Evolutionary conservation across 2,888 invertebrate genomes (phyloP).

Genomic region (Petrophora chlorosata): DNA sequence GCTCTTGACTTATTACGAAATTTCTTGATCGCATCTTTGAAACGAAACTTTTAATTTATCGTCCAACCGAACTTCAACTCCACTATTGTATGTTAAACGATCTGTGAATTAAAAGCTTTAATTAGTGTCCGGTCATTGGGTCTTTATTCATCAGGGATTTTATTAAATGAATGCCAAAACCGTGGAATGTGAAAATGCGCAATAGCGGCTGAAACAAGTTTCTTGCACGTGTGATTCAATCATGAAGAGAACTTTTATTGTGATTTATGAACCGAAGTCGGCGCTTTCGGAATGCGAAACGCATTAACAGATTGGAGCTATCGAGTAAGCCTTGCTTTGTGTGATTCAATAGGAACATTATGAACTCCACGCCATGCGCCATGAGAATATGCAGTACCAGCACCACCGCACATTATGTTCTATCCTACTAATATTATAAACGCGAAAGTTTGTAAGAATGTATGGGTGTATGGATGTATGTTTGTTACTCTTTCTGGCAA

Average conservation of each 20-base stretch:
- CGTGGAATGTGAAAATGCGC: neutral
- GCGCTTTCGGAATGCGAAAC: constrained; percentile 9
- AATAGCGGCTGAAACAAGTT: constrained; percentile 3
- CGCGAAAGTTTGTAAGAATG: too few species aligned
- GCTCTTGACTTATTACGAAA: too few species aligned
- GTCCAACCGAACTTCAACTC: neutral
- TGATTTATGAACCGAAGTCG: constrained; percentile 19
- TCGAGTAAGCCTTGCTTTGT: neutral
- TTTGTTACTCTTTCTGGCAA: too few species aligned
- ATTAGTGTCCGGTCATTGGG: neutral
- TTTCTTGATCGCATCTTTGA: too few species aligned
- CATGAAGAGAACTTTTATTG: constrained; percentile 25
- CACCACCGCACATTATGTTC: too few species aligned
- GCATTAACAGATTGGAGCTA: neutral
- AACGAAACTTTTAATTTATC: neutral
- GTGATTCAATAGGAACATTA: neutral
- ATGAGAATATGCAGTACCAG: too few species aligned
- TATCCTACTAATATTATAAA: too few species aligned
- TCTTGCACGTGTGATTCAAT: constrained; percentile 16
- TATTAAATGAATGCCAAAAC: neutral
- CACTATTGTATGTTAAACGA: neutral
- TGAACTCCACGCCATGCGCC: too few species aligned
- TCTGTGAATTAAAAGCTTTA: neutral
- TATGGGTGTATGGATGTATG: too few species aligned
- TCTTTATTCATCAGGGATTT: too few species aligned